A percentile compares a stretch with the other conserved stretches of the same genome.
Conservation (phyloP, 2,113 vertebrate genomes). For the Potamarius usumacintae region DNA sequence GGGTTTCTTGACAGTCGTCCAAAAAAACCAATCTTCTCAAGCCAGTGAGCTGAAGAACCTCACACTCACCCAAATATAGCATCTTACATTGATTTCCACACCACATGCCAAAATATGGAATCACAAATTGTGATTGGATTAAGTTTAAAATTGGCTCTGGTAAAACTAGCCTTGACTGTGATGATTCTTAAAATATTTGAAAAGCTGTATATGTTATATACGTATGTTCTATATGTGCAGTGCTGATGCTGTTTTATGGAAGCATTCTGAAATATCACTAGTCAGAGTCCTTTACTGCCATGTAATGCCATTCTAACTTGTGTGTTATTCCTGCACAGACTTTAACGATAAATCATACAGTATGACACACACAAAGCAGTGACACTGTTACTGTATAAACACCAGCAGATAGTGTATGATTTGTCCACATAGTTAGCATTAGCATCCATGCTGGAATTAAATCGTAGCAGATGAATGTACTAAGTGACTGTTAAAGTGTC, state of each 20-base stretch:
- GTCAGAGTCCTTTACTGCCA: neutral
- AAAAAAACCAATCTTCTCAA: constrained; percentile 44
- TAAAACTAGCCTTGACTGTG: neutral
- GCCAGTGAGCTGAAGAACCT: constrained; percentile 51
- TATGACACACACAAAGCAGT: neutral
- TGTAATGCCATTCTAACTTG: neutral
- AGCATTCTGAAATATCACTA: neutral
- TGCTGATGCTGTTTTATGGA: neutral
- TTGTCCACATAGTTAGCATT: neutral
- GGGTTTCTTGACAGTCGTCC: constrained; percentile 56
- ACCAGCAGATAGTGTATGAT: neutral
- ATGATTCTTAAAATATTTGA: neutral
- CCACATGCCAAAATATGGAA: neutral
- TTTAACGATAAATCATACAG: neutral
- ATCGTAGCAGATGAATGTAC: neutral
- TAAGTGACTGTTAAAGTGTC: neutral
- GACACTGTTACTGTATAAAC: neutral
- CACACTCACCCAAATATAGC: constrained; percentile 74
- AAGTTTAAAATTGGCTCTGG: neutral
- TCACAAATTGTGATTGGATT: neutral
- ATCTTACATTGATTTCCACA: constrained; percentile 45
- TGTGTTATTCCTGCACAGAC: neutral
- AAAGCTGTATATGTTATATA: neutral
- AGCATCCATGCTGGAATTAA: neutral
- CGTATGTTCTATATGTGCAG: no score